Percentiles rank a stretch among this genome's conserved stretches.
Evolutionary conservation across 2,797 vertebrate species (phyloP).

Genomic region (Botia kubotai): DNA sequence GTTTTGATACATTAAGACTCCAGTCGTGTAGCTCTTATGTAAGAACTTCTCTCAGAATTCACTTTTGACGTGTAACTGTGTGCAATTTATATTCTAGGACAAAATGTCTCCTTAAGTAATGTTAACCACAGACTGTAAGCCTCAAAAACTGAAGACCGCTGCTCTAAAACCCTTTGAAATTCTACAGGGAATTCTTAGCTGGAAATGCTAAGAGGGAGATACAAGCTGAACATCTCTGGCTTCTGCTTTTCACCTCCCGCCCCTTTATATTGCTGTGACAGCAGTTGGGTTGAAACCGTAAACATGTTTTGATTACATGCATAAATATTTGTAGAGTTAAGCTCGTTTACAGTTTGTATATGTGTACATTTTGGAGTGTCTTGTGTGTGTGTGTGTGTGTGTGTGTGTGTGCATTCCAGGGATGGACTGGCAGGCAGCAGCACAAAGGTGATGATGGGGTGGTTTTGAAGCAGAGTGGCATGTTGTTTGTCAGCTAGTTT

Average conservation of each 20-base stretch:
- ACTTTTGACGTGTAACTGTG: background rate
- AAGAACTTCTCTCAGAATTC: background rate
- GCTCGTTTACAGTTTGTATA: constrained; percentile 17
- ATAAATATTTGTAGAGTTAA: constrained; percentile 34
- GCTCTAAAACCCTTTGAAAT: background rate
- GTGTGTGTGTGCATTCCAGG: background rate
- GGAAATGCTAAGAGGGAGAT: background rate
- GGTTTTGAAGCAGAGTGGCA: constrained; percentile 33
- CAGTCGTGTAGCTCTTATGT: background rate
- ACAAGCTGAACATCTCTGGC: background rate
- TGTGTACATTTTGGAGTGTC: background rate
- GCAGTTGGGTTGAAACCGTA: constrained; percentile 38
- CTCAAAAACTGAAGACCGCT: background rate
- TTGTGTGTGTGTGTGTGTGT: background rate
- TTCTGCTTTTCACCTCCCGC: background rate
- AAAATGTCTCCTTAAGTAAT: background rate
- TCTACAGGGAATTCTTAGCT: background rate
- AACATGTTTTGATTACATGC: constrained; percentile 32
- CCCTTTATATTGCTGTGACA: constrained; percentile 20
- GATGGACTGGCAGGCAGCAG: background rate
- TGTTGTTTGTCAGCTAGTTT: constrained; percentile 46
- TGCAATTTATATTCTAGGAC: background rate
- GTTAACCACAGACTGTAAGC: background rate
- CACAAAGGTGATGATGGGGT: constrained; percentile 38
- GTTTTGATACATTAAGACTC: too few species aligned